These are phyloP conservation scores for Trissolcus brochymenae DNA, from an alignment of 2,888 invertebrate genomes.

Conservation along the genomic window DNA sequence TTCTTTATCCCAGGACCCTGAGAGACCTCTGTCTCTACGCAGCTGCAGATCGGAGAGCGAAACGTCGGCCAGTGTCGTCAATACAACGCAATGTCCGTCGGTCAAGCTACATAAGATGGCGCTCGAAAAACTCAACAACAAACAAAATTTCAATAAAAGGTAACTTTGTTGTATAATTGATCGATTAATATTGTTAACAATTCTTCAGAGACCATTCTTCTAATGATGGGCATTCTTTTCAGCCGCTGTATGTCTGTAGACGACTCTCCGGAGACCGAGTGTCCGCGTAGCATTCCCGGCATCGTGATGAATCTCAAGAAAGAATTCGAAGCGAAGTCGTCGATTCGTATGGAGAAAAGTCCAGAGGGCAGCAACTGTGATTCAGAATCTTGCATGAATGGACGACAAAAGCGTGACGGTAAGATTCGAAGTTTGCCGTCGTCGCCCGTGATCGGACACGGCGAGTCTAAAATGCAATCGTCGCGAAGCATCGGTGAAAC, in stretches of 20 bases:
- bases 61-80: conserved; percentile 75
- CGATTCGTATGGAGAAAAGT: conserved; percentile 69
- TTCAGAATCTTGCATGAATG: conserved; percentile 50
- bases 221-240: conserved; percentile 4
- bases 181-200: background rate
- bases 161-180: conserved; percentile 3
- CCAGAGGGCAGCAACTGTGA: conserved; percentile 76
- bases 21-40: conserved; percentile 67
- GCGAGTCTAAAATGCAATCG: conserved; percentile 73
- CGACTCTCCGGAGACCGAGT: conserved; percentile 72
- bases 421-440: conserved; percentile 72
- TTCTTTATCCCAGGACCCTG: conserved; percentile 74
- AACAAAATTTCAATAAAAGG: conserved; percentile 71
- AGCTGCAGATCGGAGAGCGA: conserved; percentile 75
- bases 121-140: conserved; percentile 77
- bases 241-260: conserved; percentile 70
- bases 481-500: conserved; percentile 65
- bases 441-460: conserved; percentile 81
- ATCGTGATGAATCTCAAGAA: conserved; percentile 91
- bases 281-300: conserved; percentile 79
- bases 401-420: conserved; percentile 67
- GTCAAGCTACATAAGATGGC: conserved; percentile 79
- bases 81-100: conserved; percentile 77
- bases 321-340: conserved; percentile 89
- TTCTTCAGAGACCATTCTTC: background rate